Percentiles rank a stretch among this genome's conserved stretches.
These are phyloP conservation scores for Umimayanthus chanpuru DNA, from an alignment of 92 coral and sea anemone genomes.

Conservation along the genomic window DNA sequence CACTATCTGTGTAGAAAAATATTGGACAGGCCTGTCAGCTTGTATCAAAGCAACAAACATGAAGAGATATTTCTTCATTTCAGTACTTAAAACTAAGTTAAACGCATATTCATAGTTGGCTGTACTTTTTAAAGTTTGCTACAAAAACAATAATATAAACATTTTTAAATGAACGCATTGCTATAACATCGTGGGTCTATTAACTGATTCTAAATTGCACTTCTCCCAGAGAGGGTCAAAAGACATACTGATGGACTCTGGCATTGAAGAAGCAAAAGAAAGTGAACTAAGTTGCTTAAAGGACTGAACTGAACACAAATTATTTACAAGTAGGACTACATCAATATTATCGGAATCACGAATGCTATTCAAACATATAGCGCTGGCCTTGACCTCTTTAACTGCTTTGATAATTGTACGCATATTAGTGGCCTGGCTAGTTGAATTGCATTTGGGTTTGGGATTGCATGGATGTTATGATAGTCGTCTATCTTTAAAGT, in stretches of 20 bases:
- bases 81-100: conserved; percentile 21
- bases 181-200: conserved; percentile 11
- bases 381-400: conserved; percentile 47
- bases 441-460: neutral
- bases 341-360: conserved; percentile 40
- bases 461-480: conserved; percentile 37
- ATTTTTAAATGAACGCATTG: conserved; percentile 47
- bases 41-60: conserved; percentile 49
- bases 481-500: conserved; percentile 27
- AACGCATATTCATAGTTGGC: conserved; percentile 43
- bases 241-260: neutral
- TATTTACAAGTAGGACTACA: conserved; percentile 27
- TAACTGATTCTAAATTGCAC: neutral
- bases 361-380: conserved; percentile 14
- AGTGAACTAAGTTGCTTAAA: conserved; percentile 4
- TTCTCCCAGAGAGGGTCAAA: conserved; percentile 13
- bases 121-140: conserved; percentile 44
- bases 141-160: conserved; percentile 57
- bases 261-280: neutral
- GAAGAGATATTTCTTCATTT: conserved; percentile 43
- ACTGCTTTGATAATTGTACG: conserved; percentile 34
- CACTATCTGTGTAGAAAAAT: neutral
- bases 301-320: conserved; percentile 22
- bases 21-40: conserved; percentile 57
- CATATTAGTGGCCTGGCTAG: conserved; percentile 1